Conservation (phyloP, 2,113 vertebrate species). For the Baryphthengus martii region DNA sequence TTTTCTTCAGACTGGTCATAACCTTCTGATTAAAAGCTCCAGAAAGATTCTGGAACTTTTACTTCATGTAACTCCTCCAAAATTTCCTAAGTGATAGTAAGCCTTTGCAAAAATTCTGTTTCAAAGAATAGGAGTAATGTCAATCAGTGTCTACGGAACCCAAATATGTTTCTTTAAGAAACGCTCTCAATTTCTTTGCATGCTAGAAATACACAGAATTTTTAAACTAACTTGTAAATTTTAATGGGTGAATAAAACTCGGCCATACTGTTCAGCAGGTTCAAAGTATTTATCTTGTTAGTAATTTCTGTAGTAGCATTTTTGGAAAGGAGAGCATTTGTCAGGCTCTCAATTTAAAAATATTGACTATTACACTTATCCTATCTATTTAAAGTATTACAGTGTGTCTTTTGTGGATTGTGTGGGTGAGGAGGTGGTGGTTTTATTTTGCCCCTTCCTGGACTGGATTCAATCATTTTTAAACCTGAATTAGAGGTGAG, state of each 20-base stretch:
- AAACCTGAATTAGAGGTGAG: neutral
- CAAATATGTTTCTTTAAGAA: neutral
- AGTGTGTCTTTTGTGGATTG: fast-evolving
- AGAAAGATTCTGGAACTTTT: neutral
- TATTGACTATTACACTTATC: neutral
- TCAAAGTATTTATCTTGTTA: neutral
- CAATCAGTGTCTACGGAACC: neutral
- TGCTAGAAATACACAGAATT: neutral
- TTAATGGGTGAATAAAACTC: neutral
- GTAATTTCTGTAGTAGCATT: neutral
- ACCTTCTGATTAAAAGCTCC: neutral
- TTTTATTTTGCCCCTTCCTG: neutral
- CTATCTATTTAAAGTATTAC: neutral
- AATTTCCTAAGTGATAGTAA: neutral
- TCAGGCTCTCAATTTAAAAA: neutral
- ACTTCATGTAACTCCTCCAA: neutral
- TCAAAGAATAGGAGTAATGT: neutral
- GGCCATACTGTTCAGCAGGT: neutral
- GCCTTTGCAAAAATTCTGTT: neutral
- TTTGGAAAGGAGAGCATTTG: neutral
- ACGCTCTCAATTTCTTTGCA: neutral
- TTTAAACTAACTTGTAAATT: neutral
- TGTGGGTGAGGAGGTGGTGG: fast-evolving
- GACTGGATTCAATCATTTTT: neutral
- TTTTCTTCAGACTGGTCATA: neutral